Evolutionary conservation across 2,797 vertebrate genomes (phyloP).

Genomic region (Catostomus latipinnis): DNA sequence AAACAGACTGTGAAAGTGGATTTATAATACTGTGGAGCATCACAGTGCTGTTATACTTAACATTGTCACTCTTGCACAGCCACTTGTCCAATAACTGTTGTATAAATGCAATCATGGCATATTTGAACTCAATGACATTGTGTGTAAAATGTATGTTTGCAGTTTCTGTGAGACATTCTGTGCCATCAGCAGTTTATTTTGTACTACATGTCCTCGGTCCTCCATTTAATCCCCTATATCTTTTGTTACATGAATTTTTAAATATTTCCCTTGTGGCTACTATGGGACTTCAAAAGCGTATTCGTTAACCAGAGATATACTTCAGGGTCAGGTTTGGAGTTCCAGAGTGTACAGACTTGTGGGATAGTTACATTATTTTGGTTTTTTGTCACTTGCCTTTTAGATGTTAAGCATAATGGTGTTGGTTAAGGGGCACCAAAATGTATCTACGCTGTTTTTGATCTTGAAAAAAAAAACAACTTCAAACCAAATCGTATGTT

Average conservation of each 20-base stretch:
- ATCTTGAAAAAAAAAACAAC: constrained; percentile 13
- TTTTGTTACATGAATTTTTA: constrained; percentile 26
- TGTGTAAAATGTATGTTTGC: constrained; percentile 14
- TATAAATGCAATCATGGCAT: neutral
- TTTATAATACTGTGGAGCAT: too few species aligned
- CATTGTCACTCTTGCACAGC: too few species aligned
- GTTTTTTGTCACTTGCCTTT: constrained; percentile 11
- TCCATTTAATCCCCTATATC: neutral
- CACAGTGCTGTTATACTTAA: too few species aligned
- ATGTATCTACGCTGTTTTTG: neutral
- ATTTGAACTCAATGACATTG: constrained; percentile 32
- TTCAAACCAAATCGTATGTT: constrained; percentile 38
- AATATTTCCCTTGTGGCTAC: constrained; percentile 28
- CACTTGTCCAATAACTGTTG: too few species aligned
- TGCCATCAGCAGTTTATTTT: constrained; percentile 19
- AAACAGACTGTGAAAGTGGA: too few species aligned
- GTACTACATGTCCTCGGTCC: neutral
- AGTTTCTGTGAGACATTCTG: constrained; percentile 28
- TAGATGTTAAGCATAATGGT: constrained; percentile 15
- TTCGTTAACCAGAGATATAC: neutral
- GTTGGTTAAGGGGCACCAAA: neutral
- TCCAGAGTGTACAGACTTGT: neutral
- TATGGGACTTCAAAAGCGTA: constrained; percentile 14
- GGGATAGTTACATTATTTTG: neutral
- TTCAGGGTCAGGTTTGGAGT: constrained; percentile 21